Evolutionary conservation across 2,113 vertebrate genomes (phyloP).

Genomic region (Carassius auratus): DNA sequence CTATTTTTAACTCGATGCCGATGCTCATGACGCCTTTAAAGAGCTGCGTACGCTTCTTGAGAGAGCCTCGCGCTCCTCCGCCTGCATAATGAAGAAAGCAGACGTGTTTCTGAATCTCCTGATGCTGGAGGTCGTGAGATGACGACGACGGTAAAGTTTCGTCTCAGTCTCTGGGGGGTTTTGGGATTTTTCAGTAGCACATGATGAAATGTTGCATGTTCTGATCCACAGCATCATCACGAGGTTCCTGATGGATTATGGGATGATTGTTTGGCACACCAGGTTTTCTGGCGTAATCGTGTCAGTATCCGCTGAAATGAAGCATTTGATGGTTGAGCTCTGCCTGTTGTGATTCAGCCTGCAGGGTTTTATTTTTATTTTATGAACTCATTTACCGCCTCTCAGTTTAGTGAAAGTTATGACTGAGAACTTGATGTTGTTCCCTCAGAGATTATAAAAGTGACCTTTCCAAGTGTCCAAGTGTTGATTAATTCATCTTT

Average conservation of each 20-base stretch:
- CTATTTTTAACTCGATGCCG: conserved; percentile 71
- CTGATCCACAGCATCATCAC: not conserved
- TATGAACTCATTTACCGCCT: too few relatives aligned
- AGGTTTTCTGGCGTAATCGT: not conserved
- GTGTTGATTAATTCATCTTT: too few relatives aligned
- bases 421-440: too few relatives aligned
- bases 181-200: too few relatives aligned
- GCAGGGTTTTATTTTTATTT: too few relatives aligned
- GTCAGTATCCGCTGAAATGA: not conserved
- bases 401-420: too few relatives aligned
- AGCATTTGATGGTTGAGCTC: not conserved
- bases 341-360: too few relatives aligned
- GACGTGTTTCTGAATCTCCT: conserved; percentile 29
- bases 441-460: too few relatives aligned
- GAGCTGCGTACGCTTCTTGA: conserved; percentile 53
- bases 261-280: too few relatives aligned
- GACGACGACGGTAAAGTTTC: not conserved
- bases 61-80: conserved; percentile 21
- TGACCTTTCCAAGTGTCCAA: too few relatives aligned
- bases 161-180: not conserved
- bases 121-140: not conserved
- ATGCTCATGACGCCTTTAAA: conserved; percentile 66
- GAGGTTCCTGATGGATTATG: not conserved
- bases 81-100: conserved; percentile 29
- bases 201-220: not conserved